These are phyloP conservation scores for Sander lucioperca DNA, from an alignment of 2,113 vertebrate genomes.

Conservation along the genomic window DNA sequence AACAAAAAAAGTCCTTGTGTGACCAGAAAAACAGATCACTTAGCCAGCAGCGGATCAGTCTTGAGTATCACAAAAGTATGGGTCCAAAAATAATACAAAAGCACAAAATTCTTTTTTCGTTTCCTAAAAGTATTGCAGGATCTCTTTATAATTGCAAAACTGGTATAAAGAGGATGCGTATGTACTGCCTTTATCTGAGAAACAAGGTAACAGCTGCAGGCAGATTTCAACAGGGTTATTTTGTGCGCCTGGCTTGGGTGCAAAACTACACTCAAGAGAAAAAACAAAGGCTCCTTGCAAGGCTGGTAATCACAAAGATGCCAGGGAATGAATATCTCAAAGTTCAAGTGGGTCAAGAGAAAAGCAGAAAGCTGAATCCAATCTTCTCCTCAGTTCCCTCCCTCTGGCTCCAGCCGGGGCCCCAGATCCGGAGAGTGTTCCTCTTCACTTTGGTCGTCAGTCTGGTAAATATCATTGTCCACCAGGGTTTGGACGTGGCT, in stretches of 20 bases:
- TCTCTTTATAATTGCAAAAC: not conserved
- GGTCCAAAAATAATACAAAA: not conserved
- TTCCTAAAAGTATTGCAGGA: not conserved
- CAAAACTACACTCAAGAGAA: slow-evolving; percentile 11
- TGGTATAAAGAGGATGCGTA: not conserved
- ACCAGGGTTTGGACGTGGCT: slow-evolving; percentile 30
- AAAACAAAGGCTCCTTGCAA: not conserved
- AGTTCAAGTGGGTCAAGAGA: slow-evolving; percentile 40
- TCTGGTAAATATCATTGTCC: slow-evolving; percentile 83
- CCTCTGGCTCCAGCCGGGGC: slow-evolving; percentile 54
- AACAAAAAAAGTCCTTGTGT: not conserved
- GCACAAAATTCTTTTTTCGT: accelerated
- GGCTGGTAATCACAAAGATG: slow-evolving; percentile 42
- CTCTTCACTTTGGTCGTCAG: slow-evolving; percentile 48
- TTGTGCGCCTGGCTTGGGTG: slow-evolving; percentile 20
- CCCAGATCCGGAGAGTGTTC: slow-evolving; percentile 25
- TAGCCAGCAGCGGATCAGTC: not conserved
- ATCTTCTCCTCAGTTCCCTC: slow-evolving; percentile 58
- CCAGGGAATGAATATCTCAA: slow-evolving; percentile 48
- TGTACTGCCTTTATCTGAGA: slow-evolving; percentile 9
- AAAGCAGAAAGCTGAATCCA: slow-evolving; percentile 21
- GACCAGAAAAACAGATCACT: not conserved
- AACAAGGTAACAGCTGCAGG: slow-evolving; percentile 19
- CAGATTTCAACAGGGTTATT: slow-evolving; percentile 30
- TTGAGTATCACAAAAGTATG: not conserved